phyloP scores from a whole-genome alignment of 1,140 invertebrate genomes.

The Linepithema humile region DNA sequence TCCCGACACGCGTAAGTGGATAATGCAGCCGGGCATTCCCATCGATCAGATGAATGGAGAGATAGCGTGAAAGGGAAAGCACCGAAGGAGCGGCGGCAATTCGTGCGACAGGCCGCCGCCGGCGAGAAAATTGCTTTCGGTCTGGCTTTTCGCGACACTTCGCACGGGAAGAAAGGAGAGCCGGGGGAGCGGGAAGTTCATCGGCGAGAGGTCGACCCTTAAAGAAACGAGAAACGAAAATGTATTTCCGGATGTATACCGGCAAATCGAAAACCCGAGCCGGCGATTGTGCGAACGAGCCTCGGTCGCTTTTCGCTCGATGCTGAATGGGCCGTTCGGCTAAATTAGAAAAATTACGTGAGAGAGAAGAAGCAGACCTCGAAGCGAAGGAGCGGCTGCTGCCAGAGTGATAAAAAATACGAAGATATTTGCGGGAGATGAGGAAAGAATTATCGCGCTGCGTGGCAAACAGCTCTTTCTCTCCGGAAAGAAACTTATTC shows the following conservation, averaged over 20 bases:
- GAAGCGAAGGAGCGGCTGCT: neutral
- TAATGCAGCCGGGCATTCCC: slow-evolving; percentile 20
- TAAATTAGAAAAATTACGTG: slow-evolving; percentile 45
- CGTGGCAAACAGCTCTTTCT: neutral
- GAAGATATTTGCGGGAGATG: neutral
- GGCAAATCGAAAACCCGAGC: slow-evolving; percentile 76
- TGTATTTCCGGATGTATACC: slow-evolving; percentile 79
- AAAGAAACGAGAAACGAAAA: slow-evolving; percentile 74
- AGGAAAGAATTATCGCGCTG: neutral
- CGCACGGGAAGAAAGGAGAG: neutral
- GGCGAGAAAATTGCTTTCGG: slow-evolving; percentile 79
- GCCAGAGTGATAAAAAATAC: neutral
- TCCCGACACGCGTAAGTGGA: slow-evolving; percentile 22
- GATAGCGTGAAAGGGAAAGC: slow-evolving; percentile 57
- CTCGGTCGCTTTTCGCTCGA: neutral
- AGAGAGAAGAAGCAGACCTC: neutral
- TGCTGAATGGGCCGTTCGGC: slow-evolving; percentile 34
- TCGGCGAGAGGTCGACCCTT: slow-evolving; percentile 53
- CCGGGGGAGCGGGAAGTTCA: neutral
- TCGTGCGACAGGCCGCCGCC: slow-evolving; percentile 38
- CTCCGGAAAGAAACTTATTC: slow-evolving; percentile 6
- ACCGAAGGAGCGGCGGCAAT: slow-evolving; percentile 61
- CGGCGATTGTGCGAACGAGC: slow-evolving; percentile 68
- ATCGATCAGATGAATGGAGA: slow-evolving; percentile 59
- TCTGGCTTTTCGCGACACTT: slow-evolving; percentile 63